phyloP scores from a whole-genome alignment of 2,888 invertebrate genomes.

The Phoenoteleia sp. region DNA sequence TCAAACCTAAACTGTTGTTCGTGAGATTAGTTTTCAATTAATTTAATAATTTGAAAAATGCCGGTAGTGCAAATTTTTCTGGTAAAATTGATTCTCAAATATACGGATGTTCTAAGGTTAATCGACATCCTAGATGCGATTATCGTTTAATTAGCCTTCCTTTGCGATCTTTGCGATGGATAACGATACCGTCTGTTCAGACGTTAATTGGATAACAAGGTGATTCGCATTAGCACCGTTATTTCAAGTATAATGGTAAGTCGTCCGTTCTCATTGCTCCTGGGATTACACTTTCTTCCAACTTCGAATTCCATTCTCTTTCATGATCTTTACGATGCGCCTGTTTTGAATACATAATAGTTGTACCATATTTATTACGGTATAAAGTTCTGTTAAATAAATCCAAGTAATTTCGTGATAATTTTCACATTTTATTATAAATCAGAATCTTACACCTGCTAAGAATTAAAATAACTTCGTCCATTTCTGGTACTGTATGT shows the following conservation, averaged over 20 bases:
- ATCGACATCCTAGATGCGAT: slow-evolving; percentile 74
- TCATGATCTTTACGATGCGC: slow-evolving; percentile 61
- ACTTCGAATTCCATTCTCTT: slow-evolving; percentile 64
- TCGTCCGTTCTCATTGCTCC: slow-evolving; percentile 64
- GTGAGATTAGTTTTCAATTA: not conserved
- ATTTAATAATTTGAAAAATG: slow-evolving; percentile 17
- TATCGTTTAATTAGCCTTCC: slow-evolving; percentile 75
- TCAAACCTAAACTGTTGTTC: too few species aligned
- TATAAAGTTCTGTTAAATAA: slow-evolving; percentile 37
- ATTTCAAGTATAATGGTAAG: slow-evolving; percentile 71
- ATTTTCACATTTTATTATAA: slow-evolving; percentile 40
- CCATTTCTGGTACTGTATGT: too few species aligned
- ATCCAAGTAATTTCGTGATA: slow-evolving; percentile 46
- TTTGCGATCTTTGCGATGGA: slow-evolving; percentile 66
- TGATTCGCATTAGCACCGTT: slow-evolving; percentile 70
- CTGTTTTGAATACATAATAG: slow-evolving; percentile 70
- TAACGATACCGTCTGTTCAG: slow-evolving; percentile 69
- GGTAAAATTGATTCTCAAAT: slow-evolving; percentile 29
- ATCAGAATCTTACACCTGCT: not conserved
- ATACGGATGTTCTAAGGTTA: slow-evolving; percentile 56
- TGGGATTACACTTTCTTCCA: slow-evolving; percentile 68
- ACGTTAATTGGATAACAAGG: slow-evolving; percentile 78
- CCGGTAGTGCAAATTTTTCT: not conserved
- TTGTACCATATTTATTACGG: slow-evolving; percentile 47
- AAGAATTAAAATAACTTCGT: slow-evolving; percentile 2